phyloP scores from a whole-genome alignment of 2,113 vertebrate species.

The Miniopterus natalensis region DNA sequence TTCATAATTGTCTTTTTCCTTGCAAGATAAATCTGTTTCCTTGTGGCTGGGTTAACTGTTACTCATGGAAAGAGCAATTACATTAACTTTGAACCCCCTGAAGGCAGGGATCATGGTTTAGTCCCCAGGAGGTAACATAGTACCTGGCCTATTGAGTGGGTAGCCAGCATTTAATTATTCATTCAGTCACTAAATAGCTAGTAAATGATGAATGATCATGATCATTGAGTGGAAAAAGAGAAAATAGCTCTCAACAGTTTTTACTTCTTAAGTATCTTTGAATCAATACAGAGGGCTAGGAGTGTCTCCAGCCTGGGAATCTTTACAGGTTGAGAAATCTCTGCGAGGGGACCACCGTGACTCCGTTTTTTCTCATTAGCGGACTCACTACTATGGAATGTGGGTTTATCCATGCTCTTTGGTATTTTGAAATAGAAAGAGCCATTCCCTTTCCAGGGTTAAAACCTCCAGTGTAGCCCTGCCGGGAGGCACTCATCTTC shows the following conservation, averaged over 20 bases:
- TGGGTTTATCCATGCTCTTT: conserved; percentile 55
- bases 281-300: conserved; percentile 16
- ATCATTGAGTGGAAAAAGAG: background rate
- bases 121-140: background rate
- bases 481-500: background rate
- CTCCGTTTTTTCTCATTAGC: background rate
- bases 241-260: conserved; percentile 7
- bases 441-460: conserved; percentile 14
- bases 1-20: conserved; percentile 37
- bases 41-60: background rate
- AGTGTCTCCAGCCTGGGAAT: background rate
- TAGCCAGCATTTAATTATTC: background rate
- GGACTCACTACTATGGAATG: conserved; percentile 58
- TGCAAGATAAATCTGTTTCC: conserved; percentile 19
- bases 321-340: background rate
- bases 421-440: conserved; percentile 63
- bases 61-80: background rate
- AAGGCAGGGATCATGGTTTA: background rate
- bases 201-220: background rate
- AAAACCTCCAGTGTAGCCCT: background rate
- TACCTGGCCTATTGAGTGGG: background rate
- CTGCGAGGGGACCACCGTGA: background rate
- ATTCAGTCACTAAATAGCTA: background rate
- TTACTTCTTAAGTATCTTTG: conserved; percentile 54
- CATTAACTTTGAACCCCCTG: background rate